Evolutionary conservation across 2,888 invertebrate species (phyloP).

Genomic region (Lumbricus terrestris): DNA sequence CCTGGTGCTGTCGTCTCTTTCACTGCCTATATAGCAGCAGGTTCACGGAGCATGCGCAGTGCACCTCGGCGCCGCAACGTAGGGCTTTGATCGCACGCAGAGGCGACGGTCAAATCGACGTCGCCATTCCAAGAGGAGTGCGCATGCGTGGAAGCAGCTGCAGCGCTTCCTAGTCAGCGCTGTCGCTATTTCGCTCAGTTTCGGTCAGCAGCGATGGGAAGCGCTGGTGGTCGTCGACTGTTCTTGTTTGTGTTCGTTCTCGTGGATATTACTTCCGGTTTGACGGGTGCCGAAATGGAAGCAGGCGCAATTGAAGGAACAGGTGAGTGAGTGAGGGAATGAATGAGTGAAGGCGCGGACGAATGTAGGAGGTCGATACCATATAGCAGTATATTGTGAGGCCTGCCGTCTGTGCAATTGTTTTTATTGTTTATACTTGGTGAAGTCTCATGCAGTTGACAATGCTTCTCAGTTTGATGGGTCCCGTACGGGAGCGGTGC

Average conservation of each 20-base stretch:
- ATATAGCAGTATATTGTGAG: not conserved
- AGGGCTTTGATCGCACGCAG: too few species aligned
- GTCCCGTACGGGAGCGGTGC: too few species aligned
- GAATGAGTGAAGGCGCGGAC: not conserved
- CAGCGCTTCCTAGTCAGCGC: not conserved
- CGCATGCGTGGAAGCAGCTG: not conserved
- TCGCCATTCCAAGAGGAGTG: too few species aligned
- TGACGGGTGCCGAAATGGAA: not conserved
- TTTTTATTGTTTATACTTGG: too few species aligned
- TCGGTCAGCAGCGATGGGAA: not conserved
- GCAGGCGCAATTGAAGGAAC: not conserved
- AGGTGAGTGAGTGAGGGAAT: not conserved
- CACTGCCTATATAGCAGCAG: not conserved
- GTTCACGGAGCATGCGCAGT: not conserved
- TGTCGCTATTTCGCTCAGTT: not conserved
- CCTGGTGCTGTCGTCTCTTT: not conserved
- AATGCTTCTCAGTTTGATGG: too few species aligned
- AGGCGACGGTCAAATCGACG: too few species aligned
- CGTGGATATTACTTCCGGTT: not conserved
- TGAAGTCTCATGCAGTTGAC: too few species aligned
- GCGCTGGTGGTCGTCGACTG: not conserved
- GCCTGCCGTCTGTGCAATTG: not conserved
- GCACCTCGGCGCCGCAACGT: not conserved
- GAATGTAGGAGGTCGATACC: not conserved
- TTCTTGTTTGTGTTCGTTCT: not conserved